phyloP scores from a whole-genome alignment of 2,888 invertebrate species.

The Reticulitermes lucifugus region DNA sequence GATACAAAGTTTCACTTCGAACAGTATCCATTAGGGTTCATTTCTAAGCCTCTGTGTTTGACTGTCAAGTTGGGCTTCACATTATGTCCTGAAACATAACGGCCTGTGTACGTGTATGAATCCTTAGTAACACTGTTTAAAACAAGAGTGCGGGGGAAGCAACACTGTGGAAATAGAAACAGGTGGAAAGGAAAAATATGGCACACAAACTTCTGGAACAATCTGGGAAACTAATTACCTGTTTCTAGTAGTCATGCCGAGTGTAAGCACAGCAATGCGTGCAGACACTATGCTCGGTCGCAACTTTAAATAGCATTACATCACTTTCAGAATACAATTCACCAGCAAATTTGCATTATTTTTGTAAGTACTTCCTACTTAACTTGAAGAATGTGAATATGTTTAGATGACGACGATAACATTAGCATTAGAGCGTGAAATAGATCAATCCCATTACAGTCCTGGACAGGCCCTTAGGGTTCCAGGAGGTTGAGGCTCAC shows the following conservation, averaged over 20 bases:
- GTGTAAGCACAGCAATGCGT: neutral
- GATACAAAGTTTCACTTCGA: neutral
- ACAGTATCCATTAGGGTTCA: neutral
- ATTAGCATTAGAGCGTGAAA: too few species aligned
- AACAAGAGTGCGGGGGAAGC: neutral
- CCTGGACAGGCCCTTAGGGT: too few species aligned
- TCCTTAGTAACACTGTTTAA: neutral
- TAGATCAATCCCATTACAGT: too few species aligned
- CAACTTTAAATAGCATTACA: too few species aligned
- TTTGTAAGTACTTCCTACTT: too few species aligned
- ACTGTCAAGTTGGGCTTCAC: neutral
- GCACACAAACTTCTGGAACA: neutral
- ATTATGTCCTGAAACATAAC: neutral
- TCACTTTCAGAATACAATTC: too few species aligned
- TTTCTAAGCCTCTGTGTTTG: neutral
- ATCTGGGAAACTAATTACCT: neutral
- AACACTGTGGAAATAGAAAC: neutral
- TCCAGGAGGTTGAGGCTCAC: too few species aligned
- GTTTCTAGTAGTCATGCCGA: neutral
- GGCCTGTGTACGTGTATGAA: neutral
- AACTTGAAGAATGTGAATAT: too few species aligned
- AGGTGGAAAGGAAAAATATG: neutral
- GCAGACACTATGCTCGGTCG: neutral
- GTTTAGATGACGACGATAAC: too few species aligned
- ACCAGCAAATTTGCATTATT: too few species aligned